Conservation (phyloP, 2,797 vertebrate genomes). For the Cyclura pinguis region DNA sequence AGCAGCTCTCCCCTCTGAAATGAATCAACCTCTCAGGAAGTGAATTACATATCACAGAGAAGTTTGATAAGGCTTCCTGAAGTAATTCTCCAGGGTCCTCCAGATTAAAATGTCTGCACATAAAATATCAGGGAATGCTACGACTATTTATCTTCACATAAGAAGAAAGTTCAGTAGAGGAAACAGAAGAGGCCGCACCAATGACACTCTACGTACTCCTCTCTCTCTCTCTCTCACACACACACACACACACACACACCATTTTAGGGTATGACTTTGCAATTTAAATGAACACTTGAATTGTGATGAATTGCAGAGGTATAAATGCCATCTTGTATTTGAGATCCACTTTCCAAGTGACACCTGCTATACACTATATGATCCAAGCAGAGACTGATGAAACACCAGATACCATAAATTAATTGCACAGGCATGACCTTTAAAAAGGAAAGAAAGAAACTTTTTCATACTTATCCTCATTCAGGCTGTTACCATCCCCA, state of each 20-base stretch:
- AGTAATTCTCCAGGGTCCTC: conserved; percentile 58
- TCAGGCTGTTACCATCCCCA: background rate
- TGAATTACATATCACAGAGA: conserved; percentile 50
- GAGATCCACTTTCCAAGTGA: conserved; percentile 7
- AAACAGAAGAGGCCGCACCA: background rate
- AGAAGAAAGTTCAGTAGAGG: background rate
- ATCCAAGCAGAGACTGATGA: conserved; percentile 11
- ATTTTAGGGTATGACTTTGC: rapidly evolving
- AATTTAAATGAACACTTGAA: background rate
- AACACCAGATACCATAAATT: conserved; percentile 7
- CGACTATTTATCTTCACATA: conserved; percentile 12
- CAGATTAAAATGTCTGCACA: conserved; percentile 56
- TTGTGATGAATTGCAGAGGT: background rate
- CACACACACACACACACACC: background rate
- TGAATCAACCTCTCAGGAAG: conserved; percentile 45
- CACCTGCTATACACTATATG: background rate
- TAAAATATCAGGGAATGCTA: conserved; percentile 44
- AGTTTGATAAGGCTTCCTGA: conserved; percentile 51
- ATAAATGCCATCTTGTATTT: background rate
- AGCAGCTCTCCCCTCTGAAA: conserved; percentile 39
- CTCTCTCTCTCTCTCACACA: no score
- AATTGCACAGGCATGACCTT: background rate
- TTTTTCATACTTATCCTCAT: background rate
- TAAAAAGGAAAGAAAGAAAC: background rate
- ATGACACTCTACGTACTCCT: rapidly evolving